A percentile compares a stretch with the other conserved stretches of the same genome.
Conservation (phyloP, 2,888 invertebrate genomes). For the Philaethria dido region DNA sequence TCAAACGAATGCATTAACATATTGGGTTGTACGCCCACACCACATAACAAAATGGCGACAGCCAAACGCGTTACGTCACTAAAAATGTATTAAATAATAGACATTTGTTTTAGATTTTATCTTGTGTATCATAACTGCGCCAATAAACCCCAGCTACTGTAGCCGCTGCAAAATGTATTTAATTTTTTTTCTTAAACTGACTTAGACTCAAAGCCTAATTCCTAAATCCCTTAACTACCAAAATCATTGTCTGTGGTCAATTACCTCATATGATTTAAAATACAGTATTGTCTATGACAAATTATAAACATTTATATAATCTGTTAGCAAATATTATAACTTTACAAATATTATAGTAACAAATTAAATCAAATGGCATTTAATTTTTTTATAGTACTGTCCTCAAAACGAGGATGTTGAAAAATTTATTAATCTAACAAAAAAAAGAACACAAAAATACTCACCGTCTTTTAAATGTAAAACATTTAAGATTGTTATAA, state of each 20-base stretch:
- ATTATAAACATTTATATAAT: not conserved
- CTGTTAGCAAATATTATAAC: not conserved
- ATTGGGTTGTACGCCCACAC: slow-evolving; percentile 34
- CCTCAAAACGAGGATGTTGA: not conserved
- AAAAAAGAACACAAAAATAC: too few relatives aligned
- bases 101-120: not conserved
- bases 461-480: not conserved
- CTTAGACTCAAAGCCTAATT: not conserved
- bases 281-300: not conserved
- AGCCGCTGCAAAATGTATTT: not conserved
- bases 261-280: too few relatives aligned
- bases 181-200: not conserved
- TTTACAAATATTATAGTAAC: too few relatives aligned
- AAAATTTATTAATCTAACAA: slow-evolving; percentile 3
- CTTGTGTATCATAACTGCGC: not conserved
- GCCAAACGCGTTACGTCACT: slow-evolving; percentile 27
- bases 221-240: too few relatives aligned
- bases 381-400: not conserved
- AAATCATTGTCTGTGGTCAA: too few relatives aligned
- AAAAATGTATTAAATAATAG: slow-evolving; percentile 13
- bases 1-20: slow-evolving; percentile 34
- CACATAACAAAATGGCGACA: slow-evolving; percentile 11
- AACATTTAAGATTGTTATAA: not conserved
- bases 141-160: not conserved
- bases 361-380: not conserved